These are phyloP conservation scores for Nibea albiflora DNA, from an alignment of 2,113 vertebrate species.

Conservation along the genomic window DNA sequence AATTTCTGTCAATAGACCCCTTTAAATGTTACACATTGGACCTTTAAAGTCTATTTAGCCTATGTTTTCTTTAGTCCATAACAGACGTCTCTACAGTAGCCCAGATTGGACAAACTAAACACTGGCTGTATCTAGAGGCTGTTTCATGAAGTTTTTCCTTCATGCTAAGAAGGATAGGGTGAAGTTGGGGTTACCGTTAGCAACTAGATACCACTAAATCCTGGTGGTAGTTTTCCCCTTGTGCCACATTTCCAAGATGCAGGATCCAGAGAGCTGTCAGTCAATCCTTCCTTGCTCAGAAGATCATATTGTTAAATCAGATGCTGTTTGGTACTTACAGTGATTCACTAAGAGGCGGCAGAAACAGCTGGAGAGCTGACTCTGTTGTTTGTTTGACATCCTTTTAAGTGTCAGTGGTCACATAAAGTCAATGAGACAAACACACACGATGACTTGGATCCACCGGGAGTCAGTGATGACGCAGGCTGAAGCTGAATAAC, in stretches of 20 bases:
- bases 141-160: too few species aligned
- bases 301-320: neutral
- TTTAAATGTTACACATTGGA: too few species aligned
- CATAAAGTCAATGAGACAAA: conserved; percentile 33
- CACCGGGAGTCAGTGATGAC: conserved; percentile 73
- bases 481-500: conserved; percentile 70
- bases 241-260: neutral
- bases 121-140: too few species aligned
- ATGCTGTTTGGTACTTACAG: neutral
- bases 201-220: too few species aligned
- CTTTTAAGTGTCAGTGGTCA: conserved; percentile 9
- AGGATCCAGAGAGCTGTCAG: neutral
- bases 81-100: too few species aligned
- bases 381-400: conserved; percentile 2
- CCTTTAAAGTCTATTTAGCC: too few species aligned
- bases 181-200: too few species aligned
- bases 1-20: too few species aligned
- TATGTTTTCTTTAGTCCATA: too few species aligned
- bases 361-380: neutral
- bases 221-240: too few species aligned
- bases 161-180: too few species aligned
- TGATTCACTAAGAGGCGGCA: neutral
- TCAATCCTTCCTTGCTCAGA: neutral
- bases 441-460: conserved; percentile 38
- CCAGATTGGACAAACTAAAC: too few species aligned